Base-by-base conservation (phyloP, 2,888 invertebrate species). In the Hipparchia semele region DNA sequence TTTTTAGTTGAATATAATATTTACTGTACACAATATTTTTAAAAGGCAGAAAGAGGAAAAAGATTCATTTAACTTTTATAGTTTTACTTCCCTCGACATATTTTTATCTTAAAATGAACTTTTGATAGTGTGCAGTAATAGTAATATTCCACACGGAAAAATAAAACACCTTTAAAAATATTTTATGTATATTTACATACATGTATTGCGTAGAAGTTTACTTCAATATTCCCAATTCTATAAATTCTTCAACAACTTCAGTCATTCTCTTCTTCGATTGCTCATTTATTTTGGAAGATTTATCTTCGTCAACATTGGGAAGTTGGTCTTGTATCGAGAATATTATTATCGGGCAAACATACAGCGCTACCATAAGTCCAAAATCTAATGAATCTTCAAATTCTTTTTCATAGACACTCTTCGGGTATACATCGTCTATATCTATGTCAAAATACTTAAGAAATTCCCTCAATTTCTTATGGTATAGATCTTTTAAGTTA, bases 401-500 rank as follows among this genome's bases (percentile, higher is more conserved):
- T 33, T 78, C 77, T 7, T 72, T 74, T 60, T 81, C 80, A 65
- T 79, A 82, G n/a, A 72, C 73, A 8, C 73, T 60, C 54, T 68
- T 80, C 0, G 83, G 77, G 70, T 76, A 81, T 0, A 80, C 71
- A 33, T 68, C 65, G 45, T 81, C 74, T 4, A 82, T 71, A 3
- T 84, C 78, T 0, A 87, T 71, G 9, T 81, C 75, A 59, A 87
- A 88, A 59, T 83, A 73, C 1, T 72, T 62, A 0, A 88, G 67
- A 70, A 84, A 85, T 0, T 74, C 70, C 7, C 60, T 72, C 62
- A 89, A 73, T 1, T 80, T 76, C 0, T 78, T 71, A 56, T 83
- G 79, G 72, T 89, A 89, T 0, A 81, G 2, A 3, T 84, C 76
- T 58, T 84, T 86, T 0, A 89, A 53, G 45, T 82, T 2, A 2